phyloP scores from a whole-genome alignment of 35 echinoderm and acorn worm species.

The Heliocidaris tuberculata region DNA sequence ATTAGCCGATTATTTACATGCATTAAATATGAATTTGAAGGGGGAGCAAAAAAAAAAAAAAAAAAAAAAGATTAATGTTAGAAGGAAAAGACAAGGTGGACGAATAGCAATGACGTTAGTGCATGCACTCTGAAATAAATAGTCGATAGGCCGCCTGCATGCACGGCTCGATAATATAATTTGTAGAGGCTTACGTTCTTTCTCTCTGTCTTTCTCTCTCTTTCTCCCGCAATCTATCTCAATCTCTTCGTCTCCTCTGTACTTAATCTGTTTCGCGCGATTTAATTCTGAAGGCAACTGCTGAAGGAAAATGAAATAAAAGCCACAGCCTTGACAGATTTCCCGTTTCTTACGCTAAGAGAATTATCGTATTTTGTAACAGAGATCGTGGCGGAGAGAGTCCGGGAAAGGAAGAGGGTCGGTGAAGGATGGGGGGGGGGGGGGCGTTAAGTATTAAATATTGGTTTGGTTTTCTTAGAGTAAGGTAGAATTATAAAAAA shows the following conservation, averaged over 20 bases:
- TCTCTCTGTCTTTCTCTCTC: neutral
- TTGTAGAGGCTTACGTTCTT: neutral
- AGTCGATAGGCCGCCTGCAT: neutral
- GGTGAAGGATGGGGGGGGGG: neutral
- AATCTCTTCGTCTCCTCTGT: neutral
- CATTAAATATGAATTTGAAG: neutral
- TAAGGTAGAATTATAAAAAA: too few species aligned
- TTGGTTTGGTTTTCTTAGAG: too few species aligned
- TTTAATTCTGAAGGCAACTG: neutral
- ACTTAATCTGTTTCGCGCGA: conserved; percentile 16
- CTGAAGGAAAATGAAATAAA: conserved; percentile 13
- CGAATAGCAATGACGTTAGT: neutral
- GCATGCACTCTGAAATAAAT: neutral
- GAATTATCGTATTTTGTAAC: conserved; percentile 12
- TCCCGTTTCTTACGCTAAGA: conserved; percentile 1
- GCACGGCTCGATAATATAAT: neutral
- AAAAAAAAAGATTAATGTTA: neutral
- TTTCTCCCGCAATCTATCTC: neutral
- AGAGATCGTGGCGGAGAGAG: neutral
- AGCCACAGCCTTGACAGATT: conserved; percentile 15
- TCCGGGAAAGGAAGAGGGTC: neutral
- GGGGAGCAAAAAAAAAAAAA: neutral
- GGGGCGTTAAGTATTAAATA: too few species aligned
- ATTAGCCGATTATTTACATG: neutral
- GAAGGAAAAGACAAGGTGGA: neutral